Percentiles rank a stretch among this genome's conserved stretches.
Conservation (phyloP, 2,797 vertebrate species). For the Cossypha polioptera region DNA sequence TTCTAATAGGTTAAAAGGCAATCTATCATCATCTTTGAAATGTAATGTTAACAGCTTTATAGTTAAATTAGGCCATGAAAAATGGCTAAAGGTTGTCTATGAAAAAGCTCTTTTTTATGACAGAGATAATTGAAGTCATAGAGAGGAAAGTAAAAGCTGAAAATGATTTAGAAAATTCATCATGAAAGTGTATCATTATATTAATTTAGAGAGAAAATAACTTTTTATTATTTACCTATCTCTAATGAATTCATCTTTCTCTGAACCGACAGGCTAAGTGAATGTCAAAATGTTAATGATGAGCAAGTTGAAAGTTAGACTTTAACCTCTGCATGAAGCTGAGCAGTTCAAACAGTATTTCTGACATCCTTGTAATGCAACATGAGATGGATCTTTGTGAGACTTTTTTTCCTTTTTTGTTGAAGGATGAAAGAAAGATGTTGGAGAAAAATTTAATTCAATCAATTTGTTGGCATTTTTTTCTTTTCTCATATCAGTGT, state of each 20-base stretch:
- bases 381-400: constrained; percentile 20
- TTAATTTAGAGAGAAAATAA: constrained; percentile 74
- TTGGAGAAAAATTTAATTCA: constrained; percentile 21
- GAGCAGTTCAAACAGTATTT: constrained; percentile 49
- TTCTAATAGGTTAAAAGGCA: constrained; percentile 66
- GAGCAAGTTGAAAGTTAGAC: constrained; percentile 45
- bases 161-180: constrained; percentile 78
- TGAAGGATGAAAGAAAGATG: constrained; percentile 7
- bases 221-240: constrained; percentile 73
- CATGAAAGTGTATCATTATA: constrained; percentile 70
- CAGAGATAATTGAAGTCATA: constrained; percentile 79
- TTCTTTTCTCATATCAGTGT: background rate
- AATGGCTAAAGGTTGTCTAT: constrained; percentile 69
- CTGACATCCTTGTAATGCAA: constrained; percentile 25
- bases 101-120: constrained; percentile 74
- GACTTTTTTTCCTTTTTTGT: background rate
- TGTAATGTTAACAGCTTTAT: constrained; percentile 69
- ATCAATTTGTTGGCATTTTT: background rate
- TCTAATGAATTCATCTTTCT: constrained; percentile 67
- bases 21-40: constrained; percentile 72
- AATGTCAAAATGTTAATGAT: constrained; percentile 65
- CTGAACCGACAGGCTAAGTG: constrained; percentile 35
- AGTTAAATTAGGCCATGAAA: constrained; percentile 73
- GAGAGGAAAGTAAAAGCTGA: constrained; percentile 75
- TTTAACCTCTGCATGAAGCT: constrained; percentile 49